Evolutionary conservation across 2,113 vertebrate species (phyloP).

Genomic region (Eulemur macaco): DNA sequence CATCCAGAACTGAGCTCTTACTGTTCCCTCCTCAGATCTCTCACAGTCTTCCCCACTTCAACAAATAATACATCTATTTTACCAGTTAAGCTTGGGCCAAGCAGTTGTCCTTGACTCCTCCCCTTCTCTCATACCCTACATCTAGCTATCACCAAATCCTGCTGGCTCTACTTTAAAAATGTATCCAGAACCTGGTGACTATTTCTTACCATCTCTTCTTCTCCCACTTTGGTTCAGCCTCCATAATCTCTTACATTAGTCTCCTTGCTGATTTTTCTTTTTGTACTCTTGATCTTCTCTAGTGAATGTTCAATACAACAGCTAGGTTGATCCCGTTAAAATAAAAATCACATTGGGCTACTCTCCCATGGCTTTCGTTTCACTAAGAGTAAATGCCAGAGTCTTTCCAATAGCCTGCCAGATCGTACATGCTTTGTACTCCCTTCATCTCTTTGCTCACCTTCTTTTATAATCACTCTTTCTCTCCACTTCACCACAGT

Average conservation of each 20-base stretch:
- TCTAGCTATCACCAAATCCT: background rate
- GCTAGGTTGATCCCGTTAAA: background rate
- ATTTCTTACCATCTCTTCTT: background rate
- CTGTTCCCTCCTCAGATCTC: background rate
- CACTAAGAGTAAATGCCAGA: background rate
- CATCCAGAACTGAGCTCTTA: background rate
- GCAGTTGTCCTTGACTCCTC: background rate
- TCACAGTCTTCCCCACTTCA: background rate
- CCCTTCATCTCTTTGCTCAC: background rate
- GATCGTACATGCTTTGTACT: background rate
- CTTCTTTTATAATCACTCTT: background rate
- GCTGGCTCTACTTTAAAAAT: background rate
- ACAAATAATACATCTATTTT: background rate
- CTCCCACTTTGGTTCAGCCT: background rate
- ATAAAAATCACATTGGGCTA: background rate
- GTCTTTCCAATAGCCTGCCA: background rate
- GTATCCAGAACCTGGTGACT: background rate
- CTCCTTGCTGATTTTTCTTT: background rate
- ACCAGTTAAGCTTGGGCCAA: background rate
- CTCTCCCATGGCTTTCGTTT: background rate
- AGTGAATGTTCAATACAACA: background rate
- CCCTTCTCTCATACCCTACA: background rate
- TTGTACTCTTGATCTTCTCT: background rate
- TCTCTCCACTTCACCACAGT: background rate
- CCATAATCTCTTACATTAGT: background rate